phyloP scores from a whole-genome alignment of 2,113 vertebrate genomes.

The Leptodactylus fuscus region DNA sequence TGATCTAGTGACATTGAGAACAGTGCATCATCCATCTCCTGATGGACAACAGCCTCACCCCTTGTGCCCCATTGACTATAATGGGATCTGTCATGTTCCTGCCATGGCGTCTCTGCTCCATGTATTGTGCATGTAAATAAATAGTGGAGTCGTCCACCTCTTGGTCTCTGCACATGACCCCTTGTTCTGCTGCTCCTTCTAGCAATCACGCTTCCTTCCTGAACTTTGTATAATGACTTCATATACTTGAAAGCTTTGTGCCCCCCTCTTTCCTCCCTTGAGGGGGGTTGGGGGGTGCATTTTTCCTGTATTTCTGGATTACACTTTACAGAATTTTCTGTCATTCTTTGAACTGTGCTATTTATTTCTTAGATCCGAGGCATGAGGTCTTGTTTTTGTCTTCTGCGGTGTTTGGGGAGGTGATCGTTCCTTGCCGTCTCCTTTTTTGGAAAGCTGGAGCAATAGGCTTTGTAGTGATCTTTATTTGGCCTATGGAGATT shows the following conservation, averaged over 20 bases:
- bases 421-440: not conserved
- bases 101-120: too few species aligned
- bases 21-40: too few species aligned
- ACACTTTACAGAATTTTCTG: too few species aligned
- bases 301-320: not conserved
- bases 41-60: too few species aligned
- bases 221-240: conserved; percentile 10
- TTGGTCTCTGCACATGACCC: not conserved
- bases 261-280: not conserved
- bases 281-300: too few species aligned
- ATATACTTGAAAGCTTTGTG: not conserved
- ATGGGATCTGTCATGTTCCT: too few species aligned
- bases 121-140: not conserved
- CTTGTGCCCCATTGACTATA: too few species aligned
- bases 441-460: not conserved
- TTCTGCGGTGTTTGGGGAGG: not conserved
- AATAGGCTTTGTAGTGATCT: not conserved
- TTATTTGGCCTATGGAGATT: not conserved
- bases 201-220: not conserved
- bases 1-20: too few species aligned
- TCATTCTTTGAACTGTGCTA: not conserved
- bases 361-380: not conserved
- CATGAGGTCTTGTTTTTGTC: not conserved
- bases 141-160: not conserved
- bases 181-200: not conserved